These are phyloP conservation scores for Speoplatyrhinus poulsoni DNA, from an alignment of 2,113 vertebrate genomes.

Conservation along the genomic window DNA sequence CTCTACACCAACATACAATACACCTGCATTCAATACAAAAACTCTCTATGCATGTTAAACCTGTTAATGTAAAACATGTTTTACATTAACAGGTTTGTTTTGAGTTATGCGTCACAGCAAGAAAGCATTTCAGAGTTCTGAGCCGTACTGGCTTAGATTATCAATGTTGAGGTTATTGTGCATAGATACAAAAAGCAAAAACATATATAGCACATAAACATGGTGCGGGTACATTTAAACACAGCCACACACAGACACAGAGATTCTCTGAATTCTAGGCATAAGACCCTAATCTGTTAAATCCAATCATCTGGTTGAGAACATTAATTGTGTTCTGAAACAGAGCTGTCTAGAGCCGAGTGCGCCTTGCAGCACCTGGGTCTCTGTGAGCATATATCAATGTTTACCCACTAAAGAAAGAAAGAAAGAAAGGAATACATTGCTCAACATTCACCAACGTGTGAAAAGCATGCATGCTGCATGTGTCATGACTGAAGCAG, in stretches of 20 bases:
- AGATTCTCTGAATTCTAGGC: slow-evolving; percentile 33
- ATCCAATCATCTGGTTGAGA: slow-evolving; percentile 78
- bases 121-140: neutral
- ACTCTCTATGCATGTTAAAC: too few species aligned
- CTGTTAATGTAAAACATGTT: too few species aligned
- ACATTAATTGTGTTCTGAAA: slow-evolving; percentile 75
- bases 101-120: neutral
- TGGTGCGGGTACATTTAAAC: neutral
- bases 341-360: slow-evolving; percentile 53
- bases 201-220: neutral
- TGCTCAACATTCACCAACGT: too few species aligned
- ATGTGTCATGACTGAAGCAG: slow-evolving; percentile 17
- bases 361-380: neutral
- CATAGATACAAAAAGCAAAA: slow-evolving; percentile 25
- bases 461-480: neutral
- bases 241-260: slow-evolving; percentile 22
- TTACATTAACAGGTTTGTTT: too few species aligned
- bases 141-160: slow-evolving; percentile 1
- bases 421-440: too few species aligned
- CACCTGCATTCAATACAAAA: too few species aligned
- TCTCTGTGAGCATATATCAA: slow-evolving; percentile 1
- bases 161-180: slow-evolving; percentile 20
- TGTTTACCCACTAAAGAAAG: too few species aligned
- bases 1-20: too few species aligned
- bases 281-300: slow-evolving; percentile 57